A percentile compares a stretch with the other conserved stretches of the same genome.
These are phyloP conservation scores for Phymastichus coffea DNA, from an alignment of 1,140 invertebrate genomes.

Conservation along the genomic window DNA sequence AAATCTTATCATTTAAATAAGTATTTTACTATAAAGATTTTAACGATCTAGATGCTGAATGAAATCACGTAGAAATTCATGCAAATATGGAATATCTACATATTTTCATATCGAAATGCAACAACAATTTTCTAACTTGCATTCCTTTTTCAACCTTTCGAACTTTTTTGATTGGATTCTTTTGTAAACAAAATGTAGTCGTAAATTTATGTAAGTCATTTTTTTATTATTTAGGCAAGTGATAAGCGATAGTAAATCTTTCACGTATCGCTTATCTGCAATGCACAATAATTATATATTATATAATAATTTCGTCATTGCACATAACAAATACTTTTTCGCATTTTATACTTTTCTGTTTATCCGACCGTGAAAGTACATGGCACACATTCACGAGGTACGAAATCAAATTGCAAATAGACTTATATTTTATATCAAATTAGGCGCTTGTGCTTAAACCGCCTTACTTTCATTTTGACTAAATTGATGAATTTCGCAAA, in stretches of 20 bases:
- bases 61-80: no score
- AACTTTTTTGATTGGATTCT: not conserved
- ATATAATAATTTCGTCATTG: no score
- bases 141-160: no score
- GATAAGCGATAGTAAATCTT: slow-evolving; percentile 12
- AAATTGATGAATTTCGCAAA: not conserved
- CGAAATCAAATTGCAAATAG: slow-evolving; percentile 13
- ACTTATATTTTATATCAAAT: slow-evolving; percentile 12
- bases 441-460: not conserved
- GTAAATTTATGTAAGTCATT: no score
- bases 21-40: no score
- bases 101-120: no score
- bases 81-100: no score
- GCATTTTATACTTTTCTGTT: not conserved
- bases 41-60: no score
- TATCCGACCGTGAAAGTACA: not conserved
- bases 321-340: no score
- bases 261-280: slow-evolving; percentile 16
- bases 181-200: no score
- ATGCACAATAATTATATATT: slow-evolving; percentile 3
- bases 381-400: slow-evolving; percentile 1
- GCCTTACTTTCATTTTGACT: not conserved
- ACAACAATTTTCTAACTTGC: no score
- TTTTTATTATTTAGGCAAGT: slow-evolving; percentile 20
- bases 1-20: no score